phyloP scores from a whole-genome alignment of 2,113 vertebrate genomes.

The Scytalopus superciliaris region DNA sequence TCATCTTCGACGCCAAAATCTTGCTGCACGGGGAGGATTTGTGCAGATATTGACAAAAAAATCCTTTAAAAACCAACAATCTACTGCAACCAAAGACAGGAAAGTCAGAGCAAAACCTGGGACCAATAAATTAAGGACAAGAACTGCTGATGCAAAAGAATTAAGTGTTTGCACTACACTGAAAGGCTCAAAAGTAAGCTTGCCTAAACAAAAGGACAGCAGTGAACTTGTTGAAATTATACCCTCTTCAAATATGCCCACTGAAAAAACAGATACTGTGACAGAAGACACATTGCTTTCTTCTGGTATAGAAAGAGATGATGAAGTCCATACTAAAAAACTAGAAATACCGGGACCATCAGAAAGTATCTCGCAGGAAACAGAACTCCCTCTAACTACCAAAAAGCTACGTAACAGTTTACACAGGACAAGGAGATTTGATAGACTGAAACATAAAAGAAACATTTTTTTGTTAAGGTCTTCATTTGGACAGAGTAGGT shows the following conservation, averaged over 20 bases:
- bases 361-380: neutral
- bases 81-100: constrained; percentile 22
- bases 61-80: constrained; percentile 38
- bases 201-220: neutral
- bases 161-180: neutral
- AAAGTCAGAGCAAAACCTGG: constrained; percentile 28
- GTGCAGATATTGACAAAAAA: constrained; percentile 75
- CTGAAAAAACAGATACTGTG: neutral
- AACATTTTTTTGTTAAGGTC: constrained; percentile 8
- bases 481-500: constrained; percentile 53
- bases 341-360: neutral
- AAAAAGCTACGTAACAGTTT: neutral
- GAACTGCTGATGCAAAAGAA: constrained; percentile 23
- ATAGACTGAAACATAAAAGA: constrained; percentile 45
- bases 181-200: constrained; percentile 1
- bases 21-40: constrained; percentile 73
- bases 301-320: neutral
- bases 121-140: constrained; percentile 36
- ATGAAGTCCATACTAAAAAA: neutral
- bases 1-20: constrained; percentile 75
- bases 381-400: neutral
- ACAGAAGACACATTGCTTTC: neutral
- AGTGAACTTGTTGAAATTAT: constrained; percentile 39
- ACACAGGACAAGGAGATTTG: neutral
- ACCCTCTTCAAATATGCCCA: neutral